Percentiles rank a stretch among this genome's conserved stretches.
These are phyloP conservation scores for Ips nitidus DNA, from an alignment of 1,140 invertebrate species.

Conservation along the genomic window DNA sequence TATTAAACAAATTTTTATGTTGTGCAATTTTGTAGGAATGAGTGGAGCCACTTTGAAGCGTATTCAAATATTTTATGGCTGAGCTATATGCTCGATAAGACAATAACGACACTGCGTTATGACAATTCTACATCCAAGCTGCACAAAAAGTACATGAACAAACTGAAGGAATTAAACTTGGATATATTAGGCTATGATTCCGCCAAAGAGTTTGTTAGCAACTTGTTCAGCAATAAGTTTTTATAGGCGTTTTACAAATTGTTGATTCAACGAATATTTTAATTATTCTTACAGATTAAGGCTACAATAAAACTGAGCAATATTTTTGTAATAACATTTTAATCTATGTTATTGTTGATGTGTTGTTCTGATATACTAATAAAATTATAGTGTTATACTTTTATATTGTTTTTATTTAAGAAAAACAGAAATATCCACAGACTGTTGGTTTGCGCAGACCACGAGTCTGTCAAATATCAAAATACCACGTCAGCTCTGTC, in stretches of 20 bases:
- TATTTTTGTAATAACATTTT: constrained; percentile 24
- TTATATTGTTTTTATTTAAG: too few species aligned
- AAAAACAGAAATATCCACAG: too few species aligned
- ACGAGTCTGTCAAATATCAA: too few species aligned
- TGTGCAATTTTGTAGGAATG: constrained; percentile 64
- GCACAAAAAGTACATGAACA: constrained; percentile 41
- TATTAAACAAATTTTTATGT: not conserved
- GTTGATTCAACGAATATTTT: not conserved
- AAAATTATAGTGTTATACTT: too few species aligned
- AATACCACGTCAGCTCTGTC: too few species aligned
- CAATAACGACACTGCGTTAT: constrained; percentile 56
- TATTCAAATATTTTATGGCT: constrained; percentile 89
- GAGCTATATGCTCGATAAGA: constrained; percentile 81
- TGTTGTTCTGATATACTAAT: not conserved
- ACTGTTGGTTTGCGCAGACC: too few species aligned
- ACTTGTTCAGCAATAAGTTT: constrained; percentile 26
- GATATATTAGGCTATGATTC: constrained; percentile 43
- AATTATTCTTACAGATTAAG: not conserved
- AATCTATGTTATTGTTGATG: constrained; percentile 5
- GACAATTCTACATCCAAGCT: constrained; percentile 39
- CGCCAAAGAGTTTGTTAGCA: constrained; percentile 40
- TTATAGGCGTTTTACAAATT: constrained; percentile 23
- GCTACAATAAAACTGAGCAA: constrained; percentile 6
- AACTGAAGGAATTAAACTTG: constrained; percentile 39
- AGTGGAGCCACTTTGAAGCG: constrained; percentile 80